Base-by-base conservation (phyloP, 2,888 invertebrate genomes). In the Trachelus tabidus region DNA sequence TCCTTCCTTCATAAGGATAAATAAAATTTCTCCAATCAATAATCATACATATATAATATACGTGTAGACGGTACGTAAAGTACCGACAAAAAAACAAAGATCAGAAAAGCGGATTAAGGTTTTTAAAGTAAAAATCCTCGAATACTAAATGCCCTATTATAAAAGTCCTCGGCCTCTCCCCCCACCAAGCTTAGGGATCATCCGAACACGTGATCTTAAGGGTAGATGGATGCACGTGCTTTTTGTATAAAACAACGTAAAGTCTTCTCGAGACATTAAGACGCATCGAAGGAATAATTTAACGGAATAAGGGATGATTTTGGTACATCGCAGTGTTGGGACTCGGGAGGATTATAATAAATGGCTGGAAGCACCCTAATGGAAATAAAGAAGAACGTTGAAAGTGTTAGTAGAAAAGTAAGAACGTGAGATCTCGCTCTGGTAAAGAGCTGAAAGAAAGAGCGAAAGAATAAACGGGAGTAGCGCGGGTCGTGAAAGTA, bases 301-400 rank as follows among this genome's bases (percentile, higher is more conserved):
- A 56, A 56, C 56, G 56, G 56, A 56, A 56, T 56, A 56, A 56
- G 23, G 80, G 81, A 83, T 81, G 81, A 79, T 84, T 83, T 76
- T 71, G 77, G 81, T 80, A 77, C 75, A 56, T 75, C 75, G 30
- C 71, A 30, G 33, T 15, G 68, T 71, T 34, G 81, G 77, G 79
- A 30, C 2, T 82, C 78, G 56, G 77, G 68, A 83, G 82, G 83
- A 85, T 85, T 83, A 81, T 85, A 86, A 87, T 81, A 85, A 85
- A 86, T 86, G 82, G 82, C 79, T 73, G 79, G 80, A 73, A 81
- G 75, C 82, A 80, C 83, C 81, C 84, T 85, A 85, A 83, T 86
- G 83, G 86, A 87, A 85, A 86, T 85, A 85, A 84, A 85, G 82
- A 83, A 82, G 83, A 83, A 82, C 79, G 77, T 30, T 73, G 77